These are phyloP conservation scores for Xenopus borealis DNA, from an alignment of 2,113 vertebrate genomes.

Conservation along the genomic window DNA sequence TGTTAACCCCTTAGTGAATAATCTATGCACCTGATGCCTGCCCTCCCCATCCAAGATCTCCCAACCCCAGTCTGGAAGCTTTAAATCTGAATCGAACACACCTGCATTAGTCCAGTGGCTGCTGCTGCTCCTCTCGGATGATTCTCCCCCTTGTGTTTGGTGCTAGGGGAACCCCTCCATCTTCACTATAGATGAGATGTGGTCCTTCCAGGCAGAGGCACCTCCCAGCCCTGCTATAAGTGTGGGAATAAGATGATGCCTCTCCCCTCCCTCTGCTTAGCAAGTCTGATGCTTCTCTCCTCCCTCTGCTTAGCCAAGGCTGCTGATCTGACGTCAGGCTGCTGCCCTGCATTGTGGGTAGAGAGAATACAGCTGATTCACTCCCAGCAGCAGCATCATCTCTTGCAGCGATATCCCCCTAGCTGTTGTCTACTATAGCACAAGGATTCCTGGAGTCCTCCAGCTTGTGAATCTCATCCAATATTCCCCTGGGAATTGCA, in stretches of 20 bases:
- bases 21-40: conserved; percentile 39
- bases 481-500: too few species aligned
- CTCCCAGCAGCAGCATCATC: conserved; percentile 29
- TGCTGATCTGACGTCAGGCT: conserved; percentile 44
- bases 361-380: conserved; percentile 38
- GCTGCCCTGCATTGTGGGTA: conserved; percentile 46
- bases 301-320: background rate
- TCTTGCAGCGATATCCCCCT: conserved; percentile 6
- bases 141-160: background rate
- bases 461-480: too few species aligned
- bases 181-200: conserved; percentile 36
- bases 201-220: conserved; percentile 24
- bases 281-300: conserved; percentile 11
- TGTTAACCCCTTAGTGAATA: conserved; percentile 3
- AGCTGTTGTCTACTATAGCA: too few species aligned
- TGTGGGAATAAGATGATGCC: conserved; percentile 26
- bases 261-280: background rate
- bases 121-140: background rate
- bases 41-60: conserved; percentile 15
- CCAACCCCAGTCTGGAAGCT: background rate
- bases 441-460: too few species aligned
- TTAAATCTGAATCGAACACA: conserved; percentile 14
- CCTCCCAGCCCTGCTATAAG: conserved; percentile 30
- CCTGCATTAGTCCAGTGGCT: conserved; percentile 20
- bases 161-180: conserved; percentile 26